Evolutionary conservation across 2,888 invertebrate genomes (phyloP), one percentile per base, ranked within the genome.

Genomic region (Eubasilissa splendida): DNA sequence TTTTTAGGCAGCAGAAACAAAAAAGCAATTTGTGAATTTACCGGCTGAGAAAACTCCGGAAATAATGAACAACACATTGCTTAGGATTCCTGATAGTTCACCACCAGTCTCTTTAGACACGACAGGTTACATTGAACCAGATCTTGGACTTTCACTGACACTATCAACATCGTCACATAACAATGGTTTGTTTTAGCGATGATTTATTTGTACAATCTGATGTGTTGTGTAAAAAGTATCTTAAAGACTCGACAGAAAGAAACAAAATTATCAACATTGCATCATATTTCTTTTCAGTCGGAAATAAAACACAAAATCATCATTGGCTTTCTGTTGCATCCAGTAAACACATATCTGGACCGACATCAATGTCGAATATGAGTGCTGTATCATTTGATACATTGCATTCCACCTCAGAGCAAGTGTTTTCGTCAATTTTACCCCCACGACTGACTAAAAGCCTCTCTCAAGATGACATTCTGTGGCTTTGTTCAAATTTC

Each of bases 361-460:
- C 31, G 7, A 50, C 59, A 42, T 71, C 70, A 54, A 53, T 76
- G 3, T 73, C 78, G 22, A 82, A 79, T 22, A 73, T 77, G 12
- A 82, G 82, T 31, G 77, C 79, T 11, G 70, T 77, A 68, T 82
- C 82, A 31, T 82, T 82, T 33, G 82, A 82, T 14, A 82, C 82
- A 4, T 33, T 82, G n/a, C 56, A 77, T 12, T 82, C 81, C 10
- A 56, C 74, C n/a, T 53, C 42, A 9, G 66, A 73, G 3, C 80
- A 80, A 42, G 77, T 77, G 14, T 42, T 54, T 58, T 68, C 53
- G 52, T 56, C 71, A 42, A 77, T 70, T 12, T n/a, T 42, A 7
- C 33, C 76, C 10, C 65, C 73, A 12, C 58, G 73, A 10, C 71
- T 82, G 9, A 54, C 53, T 22, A 82, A 82, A 60, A 77, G 80